Conservation (phyloP, 2,888 invertebrate genomes). For the Ypsolopha scabrella region DNA sequence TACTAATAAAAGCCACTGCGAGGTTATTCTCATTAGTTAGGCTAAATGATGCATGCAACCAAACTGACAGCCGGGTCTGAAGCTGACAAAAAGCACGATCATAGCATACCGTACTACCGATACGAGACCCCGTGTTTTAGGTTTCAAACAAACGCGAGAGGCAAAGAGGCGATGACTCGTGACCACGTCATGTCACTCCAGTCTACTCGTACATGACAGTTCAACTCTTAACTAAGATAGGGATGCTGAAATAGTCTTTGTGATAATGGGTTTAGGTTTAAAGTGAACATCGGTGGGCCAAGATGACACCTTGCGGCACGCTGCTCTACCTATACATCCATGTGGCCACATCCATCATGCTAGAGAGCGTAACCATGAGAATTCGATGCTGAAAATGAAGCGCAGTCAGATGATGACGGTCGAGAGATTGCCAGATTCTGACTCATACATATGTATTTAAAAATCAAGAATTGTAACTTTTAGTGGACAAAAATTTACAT, state of each 20-base stretch:
- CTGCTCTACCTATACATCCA: too few relatives aligned
- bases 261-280: too few relatives aligned
- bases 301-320: constrained; percentile 2
- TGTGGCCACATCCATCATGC: constrained; percentile 35
- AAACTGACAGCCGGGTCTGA: not conserved
- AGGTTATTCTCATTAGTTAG: not conserved
- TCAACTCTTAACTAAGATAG: too few relatives aligned
- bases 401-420: not conserved
- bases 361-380: constrained; percentile 29
- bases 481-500: too few relatives aligned
- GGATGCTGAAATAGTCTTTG: too few relatives aligned
- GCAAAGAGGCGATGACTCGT: constrained; percentile 48
- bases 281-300: too few relatives aligned
- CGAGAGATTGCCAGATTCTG: not conserved
- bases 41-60: constrained; percentile 2
- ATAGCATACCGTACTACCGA: not conserved
- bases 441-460: not conserved
- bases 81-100: not conserved
- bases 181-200: constrained; percentile 29
- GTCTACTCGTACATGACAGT: constrained; percentile 25
- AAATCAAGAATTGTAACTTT: too few relatives aligned
- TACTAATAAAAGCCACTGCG: too few relatives aligned
- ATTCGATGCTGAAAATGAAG: constrained; percentile 3
- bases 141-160: constrained; percentile 43
- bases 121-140: constrained; percentile 18